These are phyloP conservation scores for Tetragonula carbonaria DNA, from an alignment of 2,888 invertebrate species.

Conservation along the genomic window DNA sequence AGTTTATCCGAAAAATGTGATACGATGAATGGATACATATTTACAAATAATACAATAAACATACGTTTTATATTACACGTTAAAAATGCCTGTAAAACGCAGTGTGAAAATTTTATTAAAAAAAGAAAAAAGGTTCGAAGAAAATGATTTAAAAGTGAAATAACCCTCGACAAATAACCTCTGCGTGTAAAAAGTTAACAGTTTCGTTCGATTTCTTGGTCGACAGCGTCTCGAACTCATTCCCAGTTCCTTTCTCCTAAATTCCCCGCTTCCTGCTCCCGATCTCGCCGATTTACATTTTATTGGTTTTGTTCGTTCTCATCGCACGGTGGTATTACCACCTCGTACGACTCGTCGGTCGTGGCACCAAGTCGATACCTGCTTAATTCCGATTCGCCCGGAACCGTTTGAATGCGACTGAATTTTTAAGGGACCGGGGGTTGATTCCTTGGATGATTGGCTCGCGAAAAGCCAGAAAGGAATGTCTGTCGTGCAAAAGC, in stretches of 20 bases:
- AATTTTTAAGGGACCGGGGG: neutral
- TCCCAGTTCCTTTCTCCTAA: neutral
- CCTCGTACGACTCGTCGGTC: neutral
- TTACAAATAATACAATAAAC: no score
- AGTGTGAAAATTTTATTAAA: no score
- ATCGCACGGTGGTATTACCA: neutral
- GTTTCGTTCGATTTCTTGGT: no score
- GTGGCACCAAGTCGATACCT: neutral
- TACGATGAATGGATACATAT: no score
- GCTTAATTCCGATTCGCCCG: neutral
- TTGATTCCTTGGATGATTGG: neutral
- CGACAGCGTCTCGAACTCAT: neutral
- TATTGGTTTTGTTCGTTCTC: slow-evolving; percentile 53
- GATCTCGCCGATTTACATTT: slow-evolving; percentile 63
- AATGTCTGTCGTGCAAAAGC: neutral
- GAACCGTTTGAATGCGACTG: neutral
- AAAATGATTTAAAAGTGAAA: no score
- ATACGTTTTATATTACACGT: no score
- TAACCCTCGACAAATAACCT: no score
- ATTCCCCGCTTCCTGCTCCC: slow-evolving; percentile 14
- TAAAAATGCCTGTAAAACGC: no score
- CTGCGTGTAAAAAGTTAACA: no score
- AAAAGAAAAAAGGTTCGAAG: no score
- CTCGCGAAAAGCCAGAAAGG: neutral
- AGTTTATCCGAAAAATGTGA: no score